Conservation (phyloP, 2,888 invertebrate genomes). For the Callyntrura guangdongensis region DNA sequence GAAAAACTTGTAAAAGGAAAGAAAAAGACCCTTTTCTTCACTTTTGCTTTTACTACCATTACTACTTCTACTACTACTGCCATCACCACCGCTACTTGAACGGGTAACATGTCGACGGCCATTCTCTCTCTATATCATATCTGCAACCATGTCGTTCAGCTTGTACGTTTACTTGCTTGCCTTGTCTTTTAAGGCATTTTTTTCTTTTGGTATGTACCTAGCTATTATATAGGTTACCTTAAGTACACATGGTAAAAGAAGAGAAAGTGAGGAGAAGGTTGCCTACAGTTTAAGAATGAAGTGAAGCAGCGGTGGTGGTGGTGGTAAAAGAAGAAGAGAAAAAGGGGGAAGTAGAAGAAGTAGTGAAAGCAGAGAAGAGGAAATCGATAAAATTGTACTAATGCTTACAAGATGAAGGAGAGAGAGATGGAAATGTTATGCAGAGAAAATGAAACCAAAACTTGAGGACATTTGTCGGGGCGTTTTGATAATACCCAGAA, state of each 20-base stretch:
- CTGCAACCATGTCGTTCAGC: too few species aligned
- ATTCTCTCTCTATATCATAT: too few species aligned
- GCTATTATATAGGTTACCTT: constrained; percentile 18
- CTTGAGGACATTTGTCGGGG: constrained; percentile 68
- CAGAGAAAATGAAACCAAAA: constrained; percentile 56
- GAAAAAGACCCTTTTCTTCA: background rate
- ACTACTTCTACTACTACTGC: background rate
- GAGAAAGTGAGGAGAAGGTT: background rate
- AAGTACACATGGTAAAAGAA: constrained; percentile 33
- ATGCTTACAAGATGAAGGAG: constrained; percentile 70
- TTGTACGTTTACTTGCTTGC: too few species aligned
- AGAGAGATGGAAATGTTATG: constrained; percentile 55
- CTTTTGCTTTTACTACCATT: constrained; percentile 11
- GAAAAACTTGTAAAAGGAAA: constrained; percentile 8
- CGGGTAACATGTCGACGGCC: too few species aligned
- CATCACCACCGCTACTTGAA: background rate
- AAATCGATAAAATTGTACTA: constrained; percentile 81
- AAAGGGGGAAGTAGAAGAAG: constrained; percentile 54
- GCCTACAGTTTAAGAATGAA: constrained; percentile 36
- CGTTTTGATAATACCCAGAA: constrained; percentile 46
- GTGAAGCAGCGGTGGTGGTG: constrained; percentile 30
- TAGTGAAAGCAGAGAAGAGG: constrained; percentile 65
- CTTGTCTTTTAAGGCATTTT: too few species aligned
- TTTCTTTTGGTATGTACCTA: background rate
- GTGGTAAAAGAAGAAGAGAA: constrained; percentile 34